Base-by-base conservation (phyloP, 2,113 vertebrate species). In the Prietella phreatophila region DNA sequence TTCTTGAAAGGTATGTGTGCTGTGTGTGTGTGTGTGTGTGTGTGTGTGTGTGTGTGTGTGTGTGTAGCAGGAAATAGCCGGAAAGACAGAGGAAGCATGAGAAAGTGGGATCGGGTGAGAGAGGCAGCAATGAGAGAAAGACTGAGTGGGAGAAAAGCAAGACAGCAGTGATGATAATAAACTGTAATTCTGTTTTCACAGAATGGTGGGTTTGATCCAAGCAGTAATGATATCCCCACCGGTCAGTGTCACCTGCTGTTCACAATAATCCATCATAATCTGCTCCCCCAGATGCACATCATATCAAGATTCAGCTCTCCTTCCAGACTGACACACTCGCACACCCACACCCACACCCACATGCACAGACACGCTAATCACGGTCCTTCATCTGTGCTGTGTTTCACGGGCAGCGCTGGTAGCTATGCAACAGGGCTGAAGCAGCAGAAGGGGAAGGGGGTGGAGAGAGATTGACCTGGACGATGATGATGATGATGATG, bases 381-480 rank as follows among this genome's bases (percentile, higher is more conserved):
- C 22, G 71, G 78, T 85, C 84, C 75, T 88, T 90, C 82, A 90
- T 90, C 86, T 76, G 86, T 50, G 84, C 79, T 86, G 89, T 88
- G 89, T 88, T 90, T 83, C 78, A 82, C 58, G 71, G 83, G 86
- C 87, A 88, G 89, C 75, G 69, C 89, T 90, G 89, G 89, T 90
- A 88, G 86, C 89, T 90, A 90, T 88, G 89, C 89, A 90, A 90
- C 89, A 90, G 89, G 84, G 83, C 86, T 85, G 83, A 88, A 85
- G 79, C 86, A 88, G 84, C 89, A 90, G 84, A 90, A 85, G 86
- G 86, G 82, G 73, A 67, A 67, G 82, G 81, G 73, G 88, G 88
- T 56, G 85, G 79, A 80, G 86, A 61, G n/a, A 75, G 84, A 89
- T 58, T 71, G 67, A 87, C 82, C 75, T 75, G 85, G 56, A 76